phyloP scores from a whole-genome alignment of 2,888 invertebrate species.

The Phengaris arion region DNA sequence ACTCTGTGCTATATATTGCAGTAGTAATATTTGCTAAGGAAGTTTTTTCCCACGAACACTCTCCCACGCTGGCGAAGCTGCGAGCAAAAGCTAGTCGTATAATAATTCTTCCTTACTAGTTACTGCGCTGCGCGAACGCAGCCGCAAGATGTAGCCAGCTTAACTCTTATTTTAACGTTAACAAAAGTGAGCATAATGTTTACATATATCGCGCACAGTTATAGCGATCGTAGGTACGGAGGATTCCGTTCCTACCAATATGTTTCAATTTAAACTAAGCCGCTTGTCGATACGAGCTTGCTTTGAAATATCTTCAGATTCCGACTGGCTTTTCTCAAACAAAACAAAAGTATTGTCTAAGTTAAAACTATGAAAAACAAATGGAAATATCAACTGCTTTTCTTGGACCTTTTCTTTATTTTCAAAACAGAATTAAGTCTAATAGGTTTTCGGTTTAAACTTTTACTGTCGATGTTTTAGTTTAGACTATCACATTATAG shows the following conservation, averaged over 20 bases:
- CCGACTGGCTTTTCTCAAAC: slow-evolving; percentile 54
- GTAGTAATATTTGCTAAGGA: no score
- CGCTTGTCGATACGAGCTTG: slow-evolving; percentile 70
- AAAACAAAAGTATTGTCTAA: slow-evolving; percentile 48
- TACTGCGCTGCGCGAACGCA: not conserved
- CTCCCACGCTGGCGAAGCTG: no score
- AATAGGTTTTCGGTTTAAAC: not conserved
- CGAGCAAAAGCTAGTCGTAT: not conserved
- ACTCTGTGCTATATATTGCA: no score
- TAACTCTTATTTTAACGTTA: not conserved
- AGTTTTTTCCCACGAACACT: no score
- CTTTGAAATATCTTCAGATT: slow-evolving; percentile 61
- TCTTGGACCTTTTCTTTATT: slow-evolving; percentile 35
- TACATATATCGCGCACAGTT: slow-evolving; percentile 21
- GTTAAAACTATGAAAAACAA: slow-evolving; percentile 20
- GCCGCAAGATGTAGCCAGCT: not conserved
- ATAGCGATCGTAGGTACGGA: slow-evolving; percentile 44
- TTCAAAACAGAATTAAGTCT: not conserved
- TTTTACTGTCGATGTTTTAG: not conserved
- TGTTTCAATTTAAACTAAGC: slow-evolving; percentile 77
- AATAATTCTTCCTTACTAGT: not conserved
- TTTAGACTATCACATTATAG: not conserved
- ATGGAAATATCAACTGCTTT: not conserved
- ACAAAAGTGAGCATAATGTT: slow-evolving; percentile 19
- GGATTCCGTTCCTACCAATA: slow-evolving; percentile 67